phyloP scores from a whole-genome alignment of 2,797 vertebrate genomes.

The Schizopygopsis malacanthus region DNA sequence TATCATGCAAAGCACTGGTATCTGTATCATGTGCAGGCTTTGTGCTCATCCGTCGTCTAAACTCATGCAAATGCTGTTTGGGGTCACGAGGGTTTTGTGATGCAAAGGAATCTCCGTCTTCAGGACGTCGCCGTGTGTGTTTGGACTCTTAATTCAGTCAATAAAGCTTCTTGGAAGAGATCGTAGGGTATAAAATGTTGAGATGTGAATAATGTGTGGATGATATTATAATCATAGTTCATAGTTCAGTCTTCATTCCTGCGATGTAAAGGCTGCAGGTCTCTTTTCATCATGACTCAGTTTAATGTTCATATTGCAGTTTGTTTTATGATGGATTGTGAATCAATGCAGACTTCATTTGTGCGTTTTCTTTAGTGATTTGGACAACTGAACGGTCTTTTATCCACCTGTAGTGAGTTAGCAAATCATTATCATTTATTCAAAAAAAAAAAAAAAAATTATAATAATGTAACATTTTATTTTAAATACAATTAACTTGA shows the following conservation, averaged over 20 bases:
- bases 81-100: conserved; percentile 44
- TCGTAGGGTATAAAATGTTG: neutral
- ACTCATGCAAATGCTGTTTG: conserved; percentile 55
- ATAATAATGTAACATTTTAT: neutral
- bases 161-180: neutral
- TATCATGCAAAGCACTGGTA: conserved; percentile 56
- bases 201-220: neutral
- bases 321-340: neutral
- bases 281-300: neutral
- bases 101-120: conserved; percentile 7
- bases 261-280: neutral
- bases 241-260: neutral
- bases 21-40: conserved; percentile 48
- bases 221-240: no score
- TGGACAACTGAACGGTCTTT: no score
- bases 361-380: neutral
- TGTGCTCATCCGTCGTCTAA: conserved; percentile 45
- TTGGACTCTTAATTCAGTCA: neutral
- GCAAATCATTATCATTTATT: no score
- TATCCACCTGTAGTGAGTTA: neutral
- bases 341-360: neutral
- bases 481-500: neutral
- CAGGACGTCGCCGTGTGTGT: neutral
- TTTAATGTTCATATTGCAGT: neutral
- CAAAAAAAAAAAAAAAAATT: accelerated